phyloP scores from a whole-genome alignment of 1,140 invertebrate genomes.

The Zeugodacus cucurbitae region DNA sequence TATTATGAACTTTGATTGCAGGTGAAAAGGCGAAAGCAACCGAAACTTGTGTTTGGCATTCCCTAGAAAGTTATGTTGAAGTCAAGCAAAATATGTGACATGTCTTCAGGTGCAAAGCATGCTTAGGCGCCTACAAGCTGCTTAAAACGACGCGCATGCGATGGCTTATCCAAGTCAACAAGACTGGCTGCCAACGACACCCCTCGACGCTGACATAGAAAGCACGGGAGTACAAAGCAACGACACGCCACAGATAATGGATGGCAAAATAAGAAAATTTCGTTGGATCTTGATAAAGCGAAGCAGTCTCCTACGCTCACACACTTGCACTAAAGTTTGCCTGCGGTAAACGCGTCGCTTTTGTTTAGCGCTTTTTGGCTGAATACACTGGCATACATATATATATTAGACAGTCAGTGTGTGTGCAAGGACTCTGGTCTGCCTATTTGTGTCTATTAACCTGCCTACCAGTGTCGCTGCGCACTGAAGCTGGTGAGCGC shows the following conservation, averaged over 20 bases:
- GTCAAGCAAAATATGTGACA: neutral
- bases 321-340: neutral
- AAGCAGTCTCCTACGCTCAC: neutral
- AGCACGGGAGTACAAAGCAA: neutral
- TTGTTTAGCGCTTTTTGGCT: neutral
- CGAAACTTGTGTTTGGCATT: neutral
- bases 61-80: neutral
- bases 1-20: conserved; percentile 12
- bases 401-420: neutral
- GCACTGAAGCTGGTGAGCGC: neutral
- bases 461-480: neutral
- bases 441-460: neutral
- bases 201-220: neutral
- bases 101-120: neutral
- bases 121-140: neutral
- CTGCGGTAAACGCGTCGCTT: neutral
- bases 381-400: neutral
- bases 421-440: neutral
- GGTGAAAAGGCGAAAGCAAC: neutral
- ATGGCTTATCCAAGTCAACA: neutral
- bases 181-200: neutral
- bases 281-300: neutral
- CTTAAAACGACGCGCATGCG: neutral
- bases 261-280: conserved; percentile 1
- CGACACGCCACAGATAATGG: neutral